Conservation (phyloP, 1,140 invertebrate genomes). For the Papilio dardanus region DNA sequence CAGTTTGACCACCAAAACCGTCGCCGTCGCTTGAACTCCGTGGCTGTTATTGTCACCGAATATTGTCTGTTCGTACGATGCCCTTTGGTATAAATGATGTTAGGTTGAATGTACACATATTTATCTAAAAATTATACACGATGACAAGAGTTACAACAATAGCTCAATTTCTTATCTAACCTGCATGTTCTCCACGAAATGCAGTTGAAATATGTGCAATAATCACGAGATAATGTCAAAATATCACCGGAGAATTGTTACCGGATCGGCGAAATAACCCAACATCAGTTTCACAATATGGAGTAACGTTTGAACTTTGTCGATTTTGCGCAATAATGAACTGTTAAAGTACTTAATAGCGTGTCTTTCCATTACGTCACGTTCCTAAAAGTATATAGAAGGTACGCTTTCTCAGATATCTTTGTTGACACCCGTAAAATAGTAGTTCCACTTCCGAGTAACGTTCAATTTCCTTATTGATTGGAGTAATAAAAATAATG, state of each 20-base stretch:
- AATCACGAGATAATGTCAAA: background rate
- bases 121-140: too few relatives aligned
- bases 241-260: background rate
- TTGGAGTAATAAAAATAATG: conserved; percentile 1
- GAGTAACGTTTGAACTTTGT: background rate
- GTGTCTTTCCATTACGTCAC: conserved; percentile 12
- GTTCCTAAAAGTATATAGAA: conserved; percentile 16
- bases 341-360: background rate
- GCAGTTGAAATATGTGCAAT: background rate
- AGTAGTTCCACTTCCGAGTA: conserved; percentile 16
- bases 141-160: too few relatives aligned
- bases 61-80: too few relatives aligned
- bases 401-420: conserved; percentile 22
- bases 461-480: conserved; percentile 25
- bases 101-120: too few relatives aligned
- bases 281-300: background rate
- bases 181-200: too few relatives aligned
- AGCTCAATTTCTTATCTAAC: too few relatives aligned
- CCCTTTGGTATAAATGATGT: too few relatives aligned
- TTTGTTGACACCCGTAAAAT: conserved; percentile 19
- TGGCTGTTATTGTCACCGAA: background rate
- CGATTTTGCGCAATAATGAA: conserved; percentile 13
- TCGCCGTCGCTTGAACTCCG: background rate
- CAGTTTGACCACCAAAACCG: background rate
- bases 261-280: background rate